These are phyloP conservation scores for Borostomias antarcticus DNA, from an alignment of 2,797 vertebrate species.

Conservation along the genomic window DNA sequence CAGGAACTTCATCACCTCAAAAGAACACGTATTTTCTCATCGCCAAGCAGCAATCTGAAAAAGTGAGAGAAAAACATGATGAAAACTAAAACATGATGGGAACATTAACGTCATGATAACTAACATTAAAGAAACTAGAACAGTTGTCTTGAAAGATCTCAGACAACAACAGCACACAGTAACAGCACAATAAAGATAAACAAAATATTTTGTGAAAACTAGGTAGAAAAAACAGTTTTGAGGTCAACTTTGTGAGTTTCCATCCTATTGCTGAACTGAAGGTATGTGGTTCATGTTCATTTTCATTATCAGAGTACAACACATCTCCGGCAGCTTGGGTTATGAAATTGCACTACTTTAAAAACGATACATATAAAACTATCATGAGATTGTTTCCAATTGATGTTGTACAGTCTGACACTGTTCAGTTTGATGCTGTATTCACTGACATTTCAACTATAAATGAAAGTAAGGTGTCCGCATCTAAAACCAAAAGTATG, in stretches of 20 bases:
- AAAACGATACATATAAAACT: neutral
- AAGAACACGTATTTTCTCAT: slow-evolving; percentile 51
- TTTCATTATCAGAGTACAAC: neutral
- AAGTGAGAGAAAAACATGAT: slow-evolving; percentile 3
- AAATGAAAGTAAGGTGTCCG: too few species aligned
- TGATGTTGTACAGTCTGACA: too few species aligned
- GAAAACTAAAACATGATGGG: neutral
- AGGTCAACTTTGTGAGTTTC: neutral
- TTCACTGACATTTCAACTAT: too few species aligned
- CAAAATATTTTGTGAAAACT: neutral
- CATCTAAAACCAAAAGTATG: too few species aligned
- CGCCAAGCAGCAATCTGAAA: slow-evolving; percentile 59
- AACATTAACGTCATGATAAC: neutral
- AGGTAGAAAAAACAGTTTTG: neutral
- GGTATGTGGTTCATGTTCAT: neutral
- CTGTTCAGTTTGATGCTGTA: too few species aligned
- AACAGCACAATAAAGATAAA: slow-evolving; percentile 7
- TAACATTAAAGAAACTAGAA: neutral
- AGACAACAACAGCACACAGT: neutral
- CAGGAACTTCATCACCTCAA: slow-evolving; percentile 20
- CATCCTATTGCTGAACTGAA: neutral
- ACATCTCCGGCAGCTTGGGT: neutral
- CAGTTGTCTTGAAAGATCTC: neutral
- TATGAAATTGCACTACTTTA: neutral
- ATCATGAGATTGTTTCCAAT: too few species aligned